These are phyloP conservation scores for Phocides pigmalion DNA, from an alignment of 1,140 invertebrate species.

Conservation along the genomic window DNA sequence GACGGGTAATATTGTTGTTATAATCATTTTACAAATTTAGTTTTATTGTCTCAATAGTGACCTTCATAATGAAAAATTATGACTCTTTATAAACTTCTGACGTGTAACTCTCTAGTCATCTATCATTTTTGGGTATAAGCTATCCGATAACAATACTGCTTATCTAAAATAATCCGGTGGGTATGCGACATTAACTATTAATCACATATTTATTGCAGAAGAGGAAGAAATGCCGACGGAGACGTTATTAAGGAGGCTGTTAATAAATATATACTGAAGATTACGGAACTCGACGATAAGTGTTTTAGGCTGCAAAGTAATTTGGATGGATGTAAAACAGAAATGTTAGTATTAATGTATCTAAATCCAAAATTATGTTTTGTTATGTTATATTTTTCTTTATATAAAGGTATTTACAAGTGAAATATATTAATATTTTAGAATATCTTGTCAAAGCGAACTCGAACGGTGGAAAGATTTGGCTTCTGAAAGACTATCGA, in stretches of 20 bases:
- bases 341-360: constrained; percentile 73
- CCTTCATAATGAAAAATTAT: not conserved
- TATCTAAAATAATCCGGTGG: constrained; percentile 35
- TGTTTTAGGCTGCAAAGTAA: constrained; percentile 75
- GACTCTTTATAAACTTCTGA: not conserved
- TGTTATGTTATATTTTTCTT: too few relatives aligned
- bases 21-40: too few relatives aligned
- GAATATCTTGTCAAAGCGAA: constrained; percentile 65
- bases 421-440: constrained; percentile 38
- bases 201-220: constrained; percentile 60
- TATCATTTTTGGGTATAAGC: constrained; percentile 42
- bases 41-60: too few relatives aligned
- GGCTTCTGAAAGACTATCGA: constrained; percentile 70
- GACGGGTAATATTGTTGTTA: constrained; percentile 57
- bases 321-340: constrained; percentile 62
- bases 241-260: constrained; percentile 58
- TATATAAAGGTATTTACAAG: too few relatives aligned
- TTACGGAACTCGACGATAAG: constrained; percentile 72
- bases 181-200: constrained; percentile 39
- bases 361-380: too few relatives aligned
- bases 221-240: constrained; percentile 43
- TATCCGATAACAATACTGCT: constrained; percentile 44
- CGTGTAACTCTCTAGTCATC: constrained; percentile 37
- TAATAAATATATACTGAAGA: constrained; percentile 67
- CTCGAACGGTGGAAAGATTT: constrained; percentile 76